Evolutionary conservation across 2,888 invertebrate genomes (phyloP).

Genomic region (Sycophila texana): DNA sequence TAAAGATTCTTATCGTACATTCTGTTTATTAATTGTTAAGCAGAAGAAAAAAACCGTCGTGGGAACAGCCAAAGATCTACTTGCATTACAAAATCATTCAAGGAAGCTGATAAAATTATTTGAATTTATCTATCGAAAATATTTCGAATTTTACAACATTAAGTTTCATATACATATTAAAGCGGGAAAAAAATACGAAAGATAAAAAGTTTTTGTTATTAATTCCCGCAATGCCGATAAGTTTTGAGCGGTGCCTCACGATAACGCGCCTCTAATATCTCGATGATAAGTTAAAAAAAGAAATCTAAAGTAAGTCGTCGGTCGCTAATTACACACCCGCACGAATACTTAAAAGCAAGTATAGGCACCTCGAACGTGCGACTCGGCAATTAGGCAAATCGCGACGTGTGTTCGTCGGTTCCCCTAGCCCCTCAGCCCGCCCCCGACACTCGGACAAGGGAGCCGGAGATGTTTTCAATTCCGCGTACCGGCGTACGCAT

Average conservation of each 20-base stretch:
- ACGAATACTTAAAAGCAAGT: not conserved
- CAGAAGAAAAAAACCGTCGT: slow-evolving; percentile 2
- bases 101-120: slow-evolving; percentile 14
- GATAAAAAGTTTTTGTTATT: too few relatives aligned
- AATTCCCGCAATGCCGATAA: too few relatives aligned
- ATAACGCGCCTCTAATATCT: too few relatives aligned
- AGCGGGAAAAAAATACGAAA: too few relatives aligned
- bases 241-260: too few relatives aligned
- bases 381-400: too few relatives aligned
- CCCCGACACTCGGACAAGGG: not conserved
- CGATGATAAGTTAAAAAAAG: too few relatives aligned
- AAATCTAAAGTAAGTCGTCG: not conserved
- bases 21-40: slow-evolving; percentile 23
- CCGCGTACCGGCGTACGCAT: slow-evolving; percentile 25
- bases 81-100: slow-evolving; percentile 27
- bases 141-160: slow-evolving; percentile 8
- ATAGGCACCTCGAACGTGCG: too few relatives aligned
- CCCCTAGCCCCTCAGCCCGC: too few relatives aligned
- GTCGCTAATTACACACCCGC: not conserved
- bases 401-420: too few relatives aligned
- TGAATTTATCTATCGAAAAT: slow-evolving; percentile 45
- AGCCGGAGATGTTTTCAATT: slow-evolving; percentile 33
- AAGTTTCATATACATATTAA: not conserved
- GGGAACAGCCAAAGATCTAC: slow-evolving; percentile 23
- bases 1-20: slow-evolving; percentile 38